Conservation (phyloP, 2,113 vertebrate species). For the Stigmatopora argus region DNA sequence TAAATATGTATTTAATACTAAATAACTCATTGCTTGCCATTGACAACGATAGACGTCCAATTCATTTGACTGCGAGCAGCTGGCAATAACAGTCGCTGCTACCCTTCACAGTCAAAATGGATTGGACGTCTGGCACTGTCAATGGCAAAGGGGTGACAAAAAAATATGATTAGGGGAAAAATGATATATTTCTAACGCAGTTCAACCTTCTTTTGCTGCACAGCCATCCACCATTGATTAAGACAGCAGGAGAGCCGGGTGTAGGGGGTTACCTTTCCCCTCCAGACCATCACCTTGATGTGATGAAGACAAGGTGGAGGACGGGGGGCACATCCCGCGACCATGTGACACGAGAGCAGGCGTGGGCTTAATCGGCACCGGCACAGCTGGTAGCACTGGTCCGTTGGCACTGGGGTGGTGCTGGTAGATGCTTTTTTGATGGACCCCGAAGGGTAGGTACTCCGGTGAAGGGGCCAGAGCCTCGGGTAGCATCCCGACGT, state of each 20-base stretch:
- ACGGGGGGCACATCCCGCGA: slow-evolving; percentile 71
- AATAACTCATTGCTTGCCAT: no score
- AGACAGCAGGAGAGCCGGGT: slow-evolving; percentile 80
- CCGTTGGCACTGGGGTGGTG: slow-evolving; percentile 63
- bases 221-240: slow-evolving; percentile 34
- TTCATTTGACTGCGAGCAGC: no score
- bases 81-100: no score
- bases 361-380: slow-evolving; percentile 91
- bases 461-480: slow-evolving; percentile 77
- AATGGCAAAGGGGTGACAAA: no score
- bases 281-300: slow-evolving; percentile 73
- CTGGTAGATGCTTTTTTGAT: slow-evolving; percentile 87
- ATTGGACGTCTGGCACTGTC: no score
- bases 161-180: no score
- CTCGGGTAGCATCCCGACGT: slow-evolving; percentile 86
- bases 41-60: no score
- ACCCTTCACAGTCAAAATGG: no score
- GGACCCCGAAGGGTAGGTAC: slow-evolving; percentile 85
- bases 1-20: no score
- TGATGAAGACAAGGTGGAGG: not conserved
- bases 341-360: slow-evolving; percentile 74
- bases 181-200: not conserved
- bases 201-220: not conserved
- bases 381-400: slow-evolving; percentile 85
- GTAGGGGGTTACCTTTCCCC: slow-evolving; percentile 72